These are phyloP conservation scores for Bembecia ichneumoniformis DNA, from an alignment of 2,888 invertebrate species.

Conservation along the genomic window DNA sequence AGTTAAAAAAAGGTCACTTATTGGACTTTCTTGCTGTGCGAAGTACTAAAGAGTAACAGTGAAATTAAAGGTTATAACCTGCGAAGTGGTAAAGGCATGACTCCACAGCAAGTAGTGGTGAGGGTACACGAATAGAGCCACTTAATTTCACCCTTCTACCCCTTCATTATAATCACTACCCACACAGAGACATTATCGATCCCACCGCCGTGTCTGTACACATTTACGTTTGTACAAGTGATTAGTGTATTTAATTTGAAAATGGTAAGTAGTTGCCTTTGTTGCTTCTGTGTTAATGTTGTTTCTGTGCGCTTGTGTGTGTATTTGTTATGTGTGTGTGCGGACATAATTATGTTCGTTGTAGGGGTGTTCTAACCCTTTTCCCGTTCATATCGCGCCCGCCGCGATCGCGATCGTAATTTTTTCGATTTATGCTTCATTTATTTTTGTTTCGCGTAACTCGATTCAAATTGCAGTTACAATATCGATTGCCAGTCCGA, in stretches of 20 bases:
- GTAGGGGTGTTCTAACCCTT: slow-evolving; percentile 59
- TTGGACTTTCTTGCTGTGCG: too few relatives aligned
- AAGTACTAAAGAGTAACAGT: slow-evolving; percentile 3
- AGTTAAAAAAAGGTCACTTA: too few relatives aligned
- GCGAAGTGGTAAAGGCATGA: slow-evolving; percentile 62
- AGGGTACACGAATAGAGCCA: slow-evolving; percentile 65
- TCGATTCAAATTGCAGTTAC: background rate
- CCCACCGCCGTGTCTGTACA: slow-evolving; percentile 41
- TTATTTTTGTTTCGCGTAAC: slow-evolving; percentile 25
- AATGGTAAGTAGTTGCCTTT: slow-evolving; percentile 72
- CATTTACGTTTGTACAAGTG: slow-evolving; percentile 61
- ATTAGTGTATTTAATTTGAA: slow-evolving; percentile 74
- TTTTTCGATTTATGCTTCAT: slow-evolving; percentile 49
- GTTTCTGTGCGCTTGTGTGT: slow-evolving; percentile 32
- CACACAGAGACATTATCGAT: slow-evolving; percentile 52
- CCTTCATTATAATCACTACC: slow-evolving; percentile 65
- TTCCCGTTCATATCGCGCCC: slow-evolving; percentile 39
- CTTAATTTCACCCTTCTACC: slow-evolving; percentile 70
- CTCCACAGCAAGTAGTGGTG: slow-evolving; percentile 43
- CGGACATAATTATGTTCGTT: slow-evolving; percentile 45
- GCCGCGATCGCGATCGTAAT: slow-evolving; percentile 53
- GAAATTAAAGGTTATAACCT: slow-evolving; percentile 51
- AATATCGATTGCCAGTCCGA: background rate
- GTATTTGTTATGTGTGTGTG: slow-evolving; percentile 36
- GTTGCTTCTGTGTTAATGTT: slow-evolving; percentile 52